Conservation (phyloP, 2,113 vertebrate genomes). For the Irena cyanogastra region DNA sequence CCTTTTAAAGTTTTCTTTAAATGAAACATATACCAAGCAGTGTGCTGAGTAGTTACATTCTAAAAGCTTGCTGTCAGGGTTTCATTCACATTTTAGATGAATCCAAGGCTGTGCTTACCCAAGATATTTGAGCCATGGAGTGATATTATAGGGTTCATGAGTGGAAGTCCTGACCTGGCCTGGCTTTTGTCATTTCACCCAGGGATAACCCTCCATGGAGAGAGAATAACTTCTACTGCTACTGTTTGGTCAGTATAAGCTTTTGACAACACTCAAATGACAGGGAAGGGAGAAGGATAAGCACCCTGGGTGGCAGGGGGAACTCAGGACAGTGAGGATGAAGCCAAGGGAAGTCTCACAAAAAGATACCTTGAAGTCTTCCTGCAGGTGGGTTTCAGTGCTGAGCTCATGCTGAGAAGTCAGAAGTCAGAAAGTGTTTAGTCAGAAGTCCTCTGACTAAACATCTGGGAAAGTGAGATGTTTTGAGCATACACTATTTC, state of each 20-base stretch:
- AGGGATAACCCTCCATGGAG: background rate
- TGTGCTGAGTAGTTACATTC: background rate
- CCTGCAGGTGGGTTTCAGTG: background rate
- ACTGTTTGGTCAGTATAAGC: background rate
- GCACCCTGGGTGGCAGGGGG: accelerated
- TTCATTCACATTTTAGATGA: background rate
- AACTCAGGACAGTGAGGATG: background rate
- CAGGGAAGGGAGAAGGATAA: background rate
- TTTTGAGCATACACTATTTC: background rate
- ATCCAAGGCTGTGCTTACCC: background rate
- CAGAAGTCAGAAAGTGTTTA: too few species aligned
- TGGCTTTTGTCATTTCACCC: background rate
- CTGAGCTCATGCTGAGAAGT: background rate
- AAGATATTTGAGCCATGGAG: background rate
- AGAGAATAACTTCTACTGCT: background rate
- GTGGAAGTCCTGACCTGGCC: background rate
- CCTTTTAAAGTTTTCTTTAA: background rate
- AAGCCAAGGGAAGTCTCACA: accelerated
- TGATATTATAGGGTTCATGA: background rate
- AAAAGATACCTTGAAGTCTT: background rate
- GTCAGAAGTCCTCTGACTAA: background rate
- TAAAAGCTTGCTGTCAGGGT: background rate
- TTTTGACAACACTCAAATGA: background rate
- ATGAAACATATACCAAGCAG: background rate
- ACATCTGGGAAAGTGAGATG: background rate